A percentile compares a stretch with the other conserved stretches of the same genome.
Evolutionary conservation across 2,888 invertebrate species (phyloP).

Genomic region (Xylocampa areola): DNA sequence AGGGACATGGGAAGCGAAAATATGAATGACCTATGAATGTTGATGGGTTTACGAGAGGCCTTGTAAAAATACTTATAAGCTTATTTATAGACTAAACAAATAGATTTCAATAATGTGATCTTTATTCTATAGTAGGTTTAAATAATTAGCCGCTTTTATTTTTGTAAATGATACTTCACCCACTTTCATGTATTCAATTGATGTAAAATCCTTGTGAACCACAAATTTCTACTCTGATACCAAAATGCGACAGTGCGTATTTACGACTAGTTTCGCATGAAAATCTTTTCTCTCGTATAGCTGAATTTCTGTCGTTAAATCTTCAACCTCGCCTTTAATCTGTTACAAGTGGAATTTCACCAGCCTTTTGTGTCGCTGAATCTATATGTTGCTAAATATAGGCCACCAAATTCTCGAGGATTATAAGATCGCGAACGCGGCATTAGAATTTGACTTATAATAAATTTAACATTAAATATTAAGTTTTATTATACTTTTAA

Average conservation of each 20-base stretch:
- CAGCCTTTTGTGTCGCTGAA: constrained; percentile 11
- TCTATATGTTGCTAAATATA: constrained; percentile 2
- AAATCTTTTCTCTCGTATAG: constrained; percentile 9
- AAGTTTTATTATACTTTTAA: neutral
- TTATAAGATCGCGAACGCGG: neutral
- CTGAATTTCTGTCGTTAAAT: constrained; percentile 12
- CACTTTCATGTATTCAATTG: no score
- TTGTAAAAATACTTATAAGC: no score
- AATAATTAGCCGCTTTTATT: no score
- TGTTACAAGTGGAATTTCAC: constrained; percentile 40
- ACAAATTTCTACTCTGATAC: neutral
- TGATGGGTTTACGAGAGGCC: no score
- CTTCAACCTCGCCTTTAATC: constrained; percentile 49
- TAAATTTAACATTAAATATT: neutral
- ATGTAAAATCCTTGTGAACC: neutral
- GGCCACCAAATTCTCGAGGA: constrained; percentile 8
- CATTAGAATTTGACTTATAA: neutral
- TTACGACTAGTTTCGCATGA: constrained; percentile 4
- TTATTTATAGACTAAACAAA: no score
- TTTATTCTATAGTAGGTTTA: no score
- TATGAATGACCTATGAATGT: no score
- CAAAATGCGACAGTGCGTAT: neutral
- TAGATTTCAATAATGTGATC: no score
- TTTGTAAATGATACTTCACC: no score
- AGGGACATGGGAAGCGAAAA: no score